These are phyloP conservation scores for Dendrocopos noguchii DNA, from an alignment of 2,113 vertebrate genomes.

Conservation along the genomic window DNA sequence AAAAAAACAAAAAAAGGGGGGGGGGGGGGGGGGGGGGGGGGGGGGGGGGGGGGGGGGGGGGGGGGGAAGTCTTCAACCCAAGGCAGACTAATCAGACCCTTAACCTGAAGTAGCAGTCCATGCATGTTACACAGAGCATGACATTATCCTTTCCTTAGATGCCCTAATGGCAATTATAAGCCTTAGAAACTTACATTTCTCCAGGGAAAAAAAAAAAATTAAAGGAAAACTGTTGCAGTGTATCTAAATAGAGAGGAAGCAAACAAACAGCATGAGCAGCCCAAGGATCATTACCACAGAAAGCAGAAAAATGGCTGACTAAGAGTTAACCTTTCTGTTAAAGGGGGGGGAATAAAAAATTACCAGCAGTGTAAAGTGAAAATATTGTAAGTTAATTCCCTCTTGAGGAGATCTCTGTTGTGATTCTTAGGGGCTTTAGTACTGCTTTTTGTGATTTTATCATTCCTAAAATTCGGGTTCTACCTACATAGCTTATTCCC, in stretches of 20 bases:
- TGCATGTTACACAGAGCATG: background rate
- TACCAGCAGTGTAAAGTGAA: background rate
- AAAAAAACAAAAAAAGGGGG: too few species aligned
- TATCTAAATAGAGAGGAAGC: background rate
- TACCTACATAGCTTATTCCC: background rate
- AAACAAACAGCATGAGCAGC: background rate
- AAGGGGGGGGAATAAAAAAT: background rate
- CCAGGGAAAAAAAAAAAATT: background rate
- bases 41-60: too few species aligned
- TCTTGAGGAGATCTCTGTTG: background rate
- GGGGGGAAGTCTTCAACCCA: background rate
- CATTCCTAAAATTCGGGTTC: background rate
- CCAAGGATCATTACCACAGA: background rate
- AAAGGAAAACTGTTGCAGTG: background rate
- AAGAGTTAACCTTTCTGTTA: background rate
- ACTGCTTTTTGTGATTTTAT: background rate
- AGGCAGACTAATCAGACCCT: background rate
- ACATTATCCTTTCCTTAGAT: background rate
- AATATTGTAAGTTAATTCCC: background rate
- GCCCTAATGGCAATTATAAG: background rate
- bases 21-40: too few species aligned
- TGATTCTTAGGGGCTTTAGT: background rate
- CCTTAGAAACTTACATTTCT: background rate
- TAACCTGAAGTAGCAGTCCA: background rate
- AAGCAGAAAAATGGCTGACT: background rate